Conservation (phyloP, 1,140 invertebrate species). For the Conopomorpha cramerella region DNA sequence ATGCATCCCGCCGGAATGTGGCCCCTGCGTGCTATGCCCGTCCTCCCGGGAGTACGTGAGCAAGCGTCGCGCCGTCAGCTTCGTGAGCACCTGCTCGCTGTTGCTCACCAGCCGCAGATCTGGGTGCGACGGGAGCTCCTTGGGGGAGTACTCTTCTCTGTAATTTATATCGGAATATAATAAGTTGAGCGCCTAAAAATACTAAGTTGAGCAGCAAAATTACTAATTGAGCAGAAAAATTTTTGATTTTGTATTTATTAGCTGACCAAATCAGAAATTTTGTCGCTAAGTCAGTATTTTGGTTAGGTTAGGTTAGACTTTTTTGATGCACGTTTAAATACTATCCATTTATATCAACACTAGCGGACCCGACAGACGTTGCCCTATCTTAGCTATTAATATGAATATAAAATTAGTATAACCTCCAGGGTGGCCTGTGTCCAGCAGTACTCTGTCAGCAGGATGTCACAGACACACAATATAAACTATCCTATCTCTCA, state of each 20-base stretch:
- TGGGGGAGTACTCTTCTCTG: constrained; percentile 76
- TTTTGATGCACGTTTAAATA: too few relatives aligned
- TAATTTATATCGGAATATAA: constrained; percentile 15
- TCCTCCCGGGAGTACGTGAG: constrained; percentile 91
- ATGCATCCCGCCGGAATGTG: constrained; percentile 13
- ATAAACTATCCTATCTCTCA: too few relatives aligned
- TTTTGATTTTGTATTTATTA: not conserved
- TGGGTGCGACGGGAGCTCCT: constrained; percentile 78
- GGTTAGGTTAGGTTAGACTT: not conserved
- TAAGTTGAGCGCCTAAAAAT: constrained; percentile 1
- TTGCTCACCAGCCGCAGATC: constrained; percentile 79
- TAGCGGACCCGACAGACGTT: too few relatives aligned
- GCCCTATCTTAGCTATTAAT: too few relatives aligned
- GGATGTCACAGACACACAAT: too few relatives aligned
- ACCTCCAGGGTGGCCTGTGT: too few relatives aligned
- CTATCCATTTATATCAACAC: too few relatives aligned
- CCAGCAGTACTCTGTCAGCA: too few relatives aligned
- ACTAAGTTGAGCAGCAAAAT: not conserved
- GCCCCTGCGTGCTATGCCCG: constrained; percentile 59
- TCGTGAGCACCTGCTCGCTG: constrained; percentile 84
- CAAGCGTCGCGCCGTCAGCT: constrained; percentile 77
- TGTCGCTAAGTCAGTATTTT: not conserved
- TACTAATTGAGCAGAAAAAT: constrained; percentile 1
- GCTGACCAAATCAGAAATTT: not conserved
- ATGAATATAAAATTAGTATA: too few relatives aligned